Conservation (phyloP, 2,113 vertebrate genomes). For the Halichoerus grypus region DNA sequence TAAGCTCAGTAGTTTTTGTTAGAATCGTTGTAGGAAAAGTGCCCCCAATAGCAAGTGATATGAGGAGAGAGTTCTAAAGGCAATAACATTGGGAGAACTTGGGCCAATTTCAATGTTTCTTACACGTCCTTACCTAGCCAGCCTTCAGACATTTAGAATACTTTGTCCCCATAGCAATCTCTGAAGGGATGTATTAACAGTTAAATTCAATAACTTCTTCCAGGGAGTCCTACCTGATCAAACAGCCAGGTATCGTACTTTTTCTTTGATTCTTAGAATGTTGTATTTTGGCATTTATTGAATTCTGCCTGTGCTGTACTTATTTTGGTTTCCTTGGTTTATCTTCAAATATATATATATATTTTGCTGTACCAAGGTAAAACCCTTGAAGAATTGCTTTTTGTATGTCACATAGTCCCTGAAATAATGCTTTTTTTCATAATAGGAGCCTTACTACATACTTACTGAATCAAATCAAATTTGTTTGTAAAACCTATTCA, state of each 20-base stretch:
- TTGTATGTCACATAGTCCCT: background rate
- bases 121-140: background rate
- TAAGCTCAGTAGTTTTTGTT: background rate
- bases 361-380: conserved; percentile 2
- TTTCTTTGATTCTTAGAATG: background rate
- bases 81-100: background rate
- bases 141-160: background rate
- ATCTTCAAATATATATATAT: background rate
- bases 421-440: background rate
- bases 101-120: background rate
- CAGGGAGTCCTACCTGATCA: background rate
- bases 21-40: background rate
- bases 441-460: background rate
- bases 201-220: background rate
- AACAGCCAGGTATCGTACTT: background rate
- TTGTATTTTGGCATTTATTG: background rate
- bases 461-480: conserved; percentile 5
- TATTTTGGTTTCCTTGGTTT: conserved; percentile 52
- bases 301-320: background rate
- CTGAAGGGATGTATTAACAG: background rate
- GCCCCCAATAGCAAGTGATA: background rate
- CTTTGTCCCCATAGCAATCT: background rate
- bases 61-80: background rate
- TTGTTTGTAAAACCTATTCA: conserved; percentile 1
- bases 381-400: background rate